phyloP scores from a whole-genome alignment of 1,140 invertebrate genomes.

The Himalopsyche phryganea region DNA sequence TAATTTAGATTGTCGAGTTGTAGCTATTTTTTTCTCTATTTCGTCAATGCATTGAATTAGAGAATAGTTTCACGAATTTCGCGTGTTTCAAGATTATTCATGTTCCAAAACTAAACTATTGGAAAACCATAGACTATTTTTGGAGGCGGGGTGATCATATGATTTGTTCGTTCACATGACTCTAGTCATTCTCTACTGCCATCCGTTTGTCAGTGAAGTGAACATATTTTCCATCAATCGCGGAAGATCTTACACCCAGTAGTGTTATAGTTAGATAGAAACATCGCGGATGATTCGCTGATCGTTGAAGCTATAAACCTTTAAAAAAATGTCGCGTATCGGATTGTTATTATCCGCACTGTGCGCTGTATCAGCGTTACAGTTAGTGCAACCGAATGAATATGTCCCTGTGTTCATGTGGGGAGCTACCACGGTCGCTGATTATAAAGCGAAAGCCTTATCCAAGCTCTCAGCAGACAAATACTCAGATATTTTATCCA shows the following conservation, averaged over 20 bases:
- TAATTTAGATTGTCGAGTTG: too few relatives aligned
- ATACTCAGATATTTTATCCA: slow-evolving; percentile 38
- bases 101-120: too few relatives aligned
- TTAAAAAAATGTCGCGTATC: background rate
- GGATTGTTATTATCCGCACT: background rate
- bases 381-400: background rate
- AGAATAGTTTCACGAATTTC: too few relatives aligned
- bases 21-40: too few relatives aligned
- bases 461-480: slow-evolving; percentile 33
- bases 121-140: too few relatives aligned
- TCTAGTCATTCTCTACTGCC: background rate
- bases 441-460: slow-evolving; percentile 40
- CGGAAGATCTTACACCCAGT: background rate
- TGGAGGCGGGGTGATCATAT: slow-evolving; percentile 6
- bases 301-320: background rate
- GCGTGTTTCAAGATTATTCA: too few relatives aligned
- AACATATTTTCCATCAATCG: too few relatives aligned
- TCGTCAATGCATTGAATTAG: too few relatives aligned
- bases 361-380: background rate
- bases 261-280: background rate
- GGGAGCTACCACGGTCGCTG: slow-evolving; percentile 39
- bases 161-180: slow-evolving; percentile 12
- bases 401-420: slow-evolving; percentile 46
- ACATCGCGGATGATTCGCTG: background rate
- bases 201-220: slow-evolving; percentile 1